Evolutionary conservation across 2,113 vertebrate species (phyloP), one percentile per base, ranked within the genome.

Genomic region (Xenopus borealis): DNA sequence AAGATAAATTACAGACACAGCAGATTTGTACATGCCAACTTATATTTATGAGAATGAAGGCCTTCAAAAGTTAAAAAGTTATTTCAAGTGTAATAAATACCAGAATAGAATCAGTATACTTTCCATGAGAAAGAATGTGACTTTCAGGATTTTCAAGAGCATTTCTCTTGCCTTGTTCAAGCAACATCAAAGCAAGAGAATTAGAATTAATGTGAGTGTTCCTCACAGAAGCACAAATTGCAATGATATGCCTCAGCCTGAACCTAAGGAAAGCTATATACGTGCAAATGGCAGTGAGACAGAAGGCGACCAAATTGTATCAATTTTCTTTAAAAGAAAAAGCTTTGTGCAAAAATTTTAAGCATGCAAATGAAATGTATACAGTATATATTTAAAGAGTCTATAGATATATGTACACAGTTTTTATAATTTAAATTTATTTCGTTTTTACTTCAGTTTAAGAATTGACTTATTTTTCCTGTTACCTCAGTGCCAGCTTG

Each of bases 191-290:
- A 75, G 72, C 64, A 50, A 67, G 53, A 59, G 72, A 74, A 61
- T 75, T 68, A 62, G 72, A 74, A 74, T 68, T 40, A 75, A 75
- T 75, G 65, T 75, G 44, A 75, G 57, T 75, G 55, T 62, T 75
- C 57, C 64, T 65, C 61, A 75, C 65, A 75, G 72, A 68, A 68
- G 65, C 47, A 62, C 20, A 62, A 68, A 61, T 75, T 62, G 53
- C 44, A 62, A 62, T 68, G 72, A 40, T 62, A 52, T 62, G 64
- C 62, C 66, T 27, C 46, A 13, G 64, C 64, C 63, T 45, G 45
- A 67, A 74, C 55, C 20, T 50, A 27, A 59, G 23, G 33, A 40
- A 53, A 53, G n/a, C 62, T 65, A 55, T 74, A 65, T 74, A 66
- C 53, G 57, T 74, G 72, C 63, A 74, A 67, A 67, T 59, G 46